A percentile compares a stretch with the other conserved stretches of the same genome.
Evolutionary conservation across 2,888 invertebrate genomes (phyloP).

Genomic region (Emmelina monodactyla): DNA sequence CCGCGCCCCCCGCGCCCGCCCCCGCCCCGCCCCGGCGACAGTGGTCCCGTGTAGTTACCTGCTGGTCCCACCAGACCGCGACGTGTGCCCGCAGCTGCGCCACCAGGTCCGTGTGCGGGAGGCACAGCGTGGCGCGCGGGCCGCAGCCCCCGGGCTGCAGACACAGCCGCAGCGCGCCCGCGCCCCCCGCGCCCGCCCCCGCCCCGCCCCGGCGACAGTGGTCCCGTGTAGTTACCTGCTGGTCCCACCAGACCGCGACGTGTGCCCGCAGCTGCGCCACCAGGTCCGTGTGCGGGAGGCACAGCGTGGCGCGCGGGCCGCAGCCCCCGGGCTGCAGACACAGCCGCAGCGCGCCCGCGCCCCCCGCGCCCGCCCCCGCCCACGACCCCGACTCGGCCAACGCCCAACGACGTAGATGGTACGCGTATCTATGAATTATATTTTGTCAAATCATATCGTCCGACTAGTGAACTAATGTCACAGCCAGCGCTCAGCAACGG

Average conservation of each 20-base stretch:
- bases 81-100: conserved; percentile 94
- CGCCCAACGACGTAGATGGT: conserved; percentile 88
- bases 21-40: conserved; percentile 30
- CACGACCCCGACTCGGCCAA: conserved; percentile 84
- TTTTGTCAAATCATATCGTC: no score
- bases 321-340: conserved; percentile 89
- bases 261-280: conserved; percentile 93
- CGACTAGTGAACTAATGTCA: no score
- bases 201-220: background rate
- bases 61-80: conserved; percentile 90
- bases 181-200: conserved; percentile 46
- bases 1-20: conserved; percentile 72
- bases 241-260: conserved; percentile 96
- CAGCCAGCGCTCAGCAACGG: no score
- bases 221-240: conserved; percentile 30
- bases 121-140: conserved; percentile 78
- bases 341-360: conserved; percentile 75
- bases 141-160: conserved; percentile 87
- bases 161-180: conserved; percentile 83
- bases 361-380: conserved; percentile 66
- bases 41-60: conserved; percentile 23
- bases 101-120: conserved; percentile 86
- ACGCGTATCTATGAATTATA: conserved; percentile 80
- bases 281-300: conserved; percentile 85
- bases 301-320: conserved; percentile 82